Evolutionary conservation across 2,888 invertebrate genomes (phyloP), one percentile per base, ranked within the genome.

Genomic region (Hermodice carunculata): DNA sequence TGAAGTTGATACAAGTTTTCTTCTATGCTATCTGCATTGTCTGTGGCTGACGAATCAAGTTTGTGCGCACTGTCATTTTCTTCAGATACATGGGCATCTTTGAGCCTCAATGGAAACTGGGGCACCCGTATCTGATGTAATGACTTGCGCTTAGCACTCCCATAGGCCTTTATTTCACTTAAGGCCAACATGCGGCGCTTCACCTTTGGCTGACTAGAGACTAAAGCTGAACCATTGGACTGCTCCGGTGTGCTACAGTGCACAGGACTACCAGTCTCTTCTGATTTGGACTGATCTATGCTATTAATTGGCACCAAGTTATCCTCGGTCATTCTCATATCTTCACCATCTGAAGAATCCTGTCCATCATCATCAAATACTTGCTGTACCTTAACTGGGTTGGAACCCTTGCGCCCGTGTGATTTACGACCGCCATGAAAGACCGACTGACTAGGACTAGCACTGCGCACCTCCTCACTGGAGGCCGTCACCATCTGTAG

Each of bases 331-430:
- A 40, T 29, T 5, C 28, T 29, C 1, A 37, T n/a, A 4, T 66
- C 61, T 17, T 65, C 60, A 22, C 57, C 61, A 17, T 61, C 67
- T 4, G 43, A 43, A 11, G 40, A 34, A 14, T 31, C 46, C 22
- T 58, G 44, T 0, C 58, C 49, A 22, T 51, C 62, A 26, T 68
- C 69, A 26, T 51, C 56, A 8, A 46, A 32, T 22, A 67, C 63
- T 24, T 69, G 65, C 22, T 67, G 63, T 29, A 72, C 67, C 31
- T 69, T 69, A 28, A 66, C 66, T 1, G 73, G 73, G 34, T 67
- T 69, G 40, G 51, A 34, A 24, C 66, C 66, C 57, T 73, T 73
- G n/a, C 73, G 65, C n/a, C 71, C 73, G 29, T 70, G 69, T 0
- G 51, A 51, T 40, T 48, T 51, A n/a, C 69, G 52, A 3, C 54